These are phyloP conservation scores for Triplophysa dalaica DNA, from an alignment of 2,113 vertebrate genomes.

Conservation along the genomic window DNA sequence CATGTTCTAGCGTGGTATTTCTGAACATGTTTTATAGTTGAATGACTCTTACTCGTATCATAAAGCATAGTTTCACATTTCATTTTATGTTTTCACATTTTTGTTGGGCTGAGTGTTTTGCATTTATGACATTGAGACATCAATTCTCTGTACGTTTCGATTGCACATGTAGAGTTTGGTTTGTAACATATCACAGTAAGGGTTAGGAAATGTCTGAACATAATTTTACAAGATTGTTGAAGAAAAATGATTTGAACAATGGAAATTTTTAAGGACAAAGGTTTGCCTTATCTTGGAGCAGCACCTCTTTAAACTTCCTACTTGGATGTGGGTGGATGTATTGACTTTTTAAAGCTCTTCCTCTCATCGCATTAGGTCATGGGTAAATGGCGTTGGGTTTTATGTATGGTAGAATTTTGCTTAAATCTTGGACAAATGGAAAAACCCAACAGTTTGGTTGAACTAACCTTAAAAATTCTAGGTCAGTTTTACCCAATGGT, in stretches of 20 bases:
- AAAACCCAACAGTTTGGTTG: too few relatives aligned
- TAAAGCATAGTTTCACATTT: constrained; percentile 7
- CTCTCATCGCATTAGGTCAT: constrained; percentile 56
- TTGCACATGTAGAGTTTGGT: not conserved
- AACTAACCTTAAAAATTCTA: too few relatives aligned
- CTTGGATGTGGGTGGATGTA: constrained; percentile 46
- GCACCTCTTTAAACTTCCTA: constrained; percentile 69
- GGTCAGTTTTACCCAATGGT: too few relatives aligned
- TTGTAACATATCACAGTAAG: not conserved
- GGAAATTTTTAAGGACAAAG: constrained; percentile 64
- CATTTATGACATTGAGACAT: not conserved
- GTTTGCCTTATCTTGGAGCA: constrained; percentile 67
- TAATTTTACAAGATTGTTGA: constrained; percentile 55
- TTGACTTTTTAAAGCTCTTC: constrained; percentile 51
- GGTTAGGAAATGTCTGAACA: constrained; percentile 39
- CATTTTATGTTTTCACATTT: too few relatives aligned
- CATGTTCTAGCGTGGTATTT: constrained; percentile 8
- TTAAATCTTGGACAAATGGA: too few relatives aligned
- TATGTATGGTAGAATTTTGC: not conserved
- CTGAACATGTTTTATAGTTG: not conserved
- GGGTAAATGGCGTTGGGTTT: not conserved
- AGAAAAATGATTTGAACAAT: constrained; percentile 63
- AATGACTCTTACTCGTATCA: constrained; percentile 15
- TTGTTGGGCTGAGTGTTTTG: not conserved
- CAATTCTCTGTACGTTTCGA: not conserved